Evolutionary conservation across 2,888 invertebrate genomes (phyloP), one percentile per base, ranked within the genome.

Genomic region (Phaonia tiefii): DNA sequence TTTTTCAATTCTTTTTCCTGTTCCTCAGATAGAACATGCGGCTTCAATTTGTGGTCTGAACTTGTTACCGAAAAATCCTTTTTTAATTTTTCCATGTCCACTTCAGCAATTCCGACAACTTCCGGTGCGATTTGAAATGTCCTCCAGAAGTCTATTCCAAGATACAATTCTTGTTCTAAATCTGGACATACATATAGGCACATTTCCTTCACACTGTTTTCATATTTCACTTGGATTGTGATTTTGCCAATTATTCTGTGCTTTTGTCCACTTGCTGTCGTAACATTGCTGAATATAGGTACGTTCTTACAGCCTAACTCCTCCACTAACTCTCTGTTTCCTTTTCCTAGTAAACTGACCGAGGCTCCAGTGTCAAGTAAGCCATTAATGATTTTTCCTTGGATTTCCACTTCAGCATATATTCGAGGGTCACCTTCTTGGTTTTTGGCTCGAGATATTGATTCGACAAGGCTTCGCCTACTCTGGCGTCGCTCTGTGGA

Each of bases 111-210:
- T 13, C 51, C 56, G n/a, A 74, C 13, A 2, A 67, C 58, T 1
- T 75, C 67, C 0, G 44, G 31, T 0, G 67, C 58, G 20, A 67
- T 5, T 31, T 10, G 42, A 37, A 67, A 67, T 1, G 15, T 1
- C 2, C 74, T n/a, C 74, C 56, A 74, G 17, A 74, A 74, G 31
- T 66, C 56, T 10, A 74, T 74, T 0, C 67, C 67, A n/a, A 71
- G 17, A 13, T 60, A 71, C 0, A 67, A 13, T 2, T 8, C 42
- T 58, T 75, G 67, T 25, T 75, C 67, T 15, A 75, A 37, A 46
- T 66, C 42, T 1, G 74, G 74, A n/a, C 74, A 74, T n/a, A 74
- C n/a, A 67, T 26, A 66, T n/a, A 73, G 31, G 1, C n/a, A 1
- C 17, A 58, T 58, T 5, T 20, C 10, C 1, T 17, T 63, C 13